Evolutionary conservation across 2,113 vertebrate species (phyloP), one percentile per base, ranked within the genome.

Genomic region (Cyprinodon variegatus): DNA sequence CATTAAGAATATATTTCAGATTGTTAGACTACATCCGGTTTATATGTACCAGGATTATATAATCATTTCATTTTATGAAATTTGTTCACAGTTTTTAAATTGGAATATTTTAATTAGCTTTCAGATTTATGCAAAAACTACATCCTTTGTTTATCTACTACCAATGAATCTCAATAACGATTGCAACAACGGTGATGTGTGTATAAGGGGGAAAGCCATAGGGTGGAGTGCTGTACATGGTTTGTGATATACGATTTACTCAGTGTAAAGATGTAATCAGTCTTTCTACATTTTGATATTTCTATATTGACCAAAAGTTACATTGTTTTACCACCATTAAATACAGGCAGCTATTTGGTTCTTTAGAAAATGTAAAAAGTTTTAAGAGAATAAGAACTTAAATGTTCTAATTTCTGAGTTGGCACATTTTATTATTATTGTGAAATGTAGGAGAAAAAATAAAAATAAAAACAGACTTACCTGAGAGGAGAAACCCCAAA

Each of bases 381-480:
- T 65, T 65, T 40, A 41, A 29, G 14, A 70, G n/a, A 65, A 29
- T 60, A 22, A 40, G 22, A 68, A 39, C 59, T 68, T 68, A 39
- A 6, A 59, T 68, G 57, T 48, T 3, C 73, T 57, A 6, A 1
- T 37, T 67, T 65, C 22, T 64, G 74, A 36, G 13, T 15, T 22
- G 17, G 8, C 17, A 29, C 60, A 57, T 15, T 67, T 82, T 76
- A 36, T 60, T 75, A 17, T 38, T 15, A 64, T 57, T 53, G 65
- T 76, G 76, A 10, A 74, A 61, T 53, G 13, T 11, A 67, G 40
- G 68, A 68, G 38, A 46, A n/a, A 72, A 74, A 48, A 64, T 50
- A 17, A 65, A 38, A 46, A n/a, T 70, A 74, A 48, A 64, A 60
- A 17, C 41, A 20, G 15, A 93, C 92, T 93, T 93, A 94, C 93